These are phyloP conservation scores for Erpobdella octoculata DNA, from an alignment of 2,888 invertebrate species.

Conservation along the genomic window DNA sequence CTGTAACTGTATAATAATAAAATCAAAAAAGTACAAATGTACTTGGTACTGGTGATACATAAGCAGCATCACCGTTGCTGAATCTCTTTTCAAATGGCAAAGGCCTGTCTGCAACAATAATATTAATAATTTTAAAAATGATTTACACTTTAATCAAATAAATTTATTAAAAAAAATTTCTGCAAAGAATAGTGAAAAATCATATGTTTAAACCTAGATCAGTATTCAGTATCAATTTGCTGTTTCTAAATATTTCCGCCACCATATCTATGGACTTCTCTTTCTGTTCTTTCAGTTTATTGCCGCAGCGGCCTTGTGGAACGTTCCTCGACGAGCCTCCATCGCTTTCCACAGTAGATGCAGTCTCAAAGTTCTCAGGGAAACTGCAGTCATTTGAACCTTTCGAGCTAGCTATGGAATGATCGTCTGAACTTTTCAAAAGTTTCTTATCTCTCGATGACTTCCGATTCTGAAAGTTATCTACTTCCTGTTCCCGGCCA, in stretches of 20 bases:
- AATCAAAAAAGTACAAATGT: not conserved
- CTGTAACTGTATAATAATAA: not conserved
- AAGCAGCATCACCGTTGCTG: constrained; percentile 18
- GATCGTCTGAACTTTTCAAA: too few relatives aligned
- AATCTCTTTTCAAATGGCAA: constrained; percentile 16
- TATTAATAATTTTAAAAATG: not conserved
- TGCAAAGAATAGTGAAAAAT: not conserved
- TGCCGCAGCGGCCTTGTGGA: not conserved
- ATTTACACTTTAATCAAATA: not conserved
- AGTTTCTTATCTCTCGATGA: too few relatives aligned
- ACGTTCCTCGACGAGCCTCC: not conserved
- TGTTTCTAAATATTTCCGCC: constrained; percentile 1
- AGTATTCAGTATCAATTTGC: constrained; percentile 6
- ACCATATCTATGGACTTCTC: constrained; percentile 6
- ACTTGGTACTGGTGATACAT: not conserved
- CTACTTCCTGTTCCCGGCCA: too few relatives aligned
- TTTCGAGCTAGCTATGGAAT: too few relatives aligned
- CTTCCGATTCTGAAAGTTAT: too few relatives aligned
- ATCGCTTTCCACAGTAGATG: not conserved
- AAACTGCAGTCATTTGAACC: too few relatives aligned
- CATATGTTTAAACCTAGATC: not conserved
- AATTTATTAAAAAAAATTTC: not conserved
- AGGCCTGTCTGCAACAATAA: not conserved
- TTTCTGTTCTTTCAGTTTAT: not conserved
- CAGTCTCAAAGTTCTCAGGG: too few relatives aligned